These are phyloP conservation scores for Drosophila buzzatii DNA, from an alignment of 2,888 invertebrate genomes.

Conservation along the genomic window DNA sequence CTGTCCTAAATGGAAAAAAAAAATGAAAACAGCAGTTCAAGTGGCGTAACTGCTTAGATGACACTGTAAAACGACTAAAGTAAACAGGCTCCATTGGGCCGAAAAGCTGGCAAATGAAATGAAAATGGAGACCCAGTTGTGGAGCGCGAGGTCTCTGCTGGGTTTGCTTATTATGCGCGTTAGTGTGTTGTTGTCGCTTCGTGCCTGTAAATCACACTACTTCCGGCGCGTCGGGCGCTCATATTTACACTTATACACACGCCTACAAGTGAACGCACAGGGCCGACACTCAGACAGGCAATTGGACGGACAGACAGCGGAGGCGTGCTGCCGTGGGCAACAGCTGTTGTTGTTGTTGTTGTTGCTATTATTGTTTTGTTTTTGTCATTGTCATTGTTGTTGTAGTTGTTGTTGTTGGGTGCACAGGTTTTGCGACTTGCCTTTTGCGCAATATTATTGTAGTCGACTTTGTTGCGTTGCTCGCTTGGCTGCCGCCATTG, in stretches of 20 bases:
- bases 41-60: conserved; percentile 57
- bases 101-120: conserved; percentile 13
- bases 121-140: conserved; percentile 7
- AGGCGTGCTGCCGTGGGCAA: conserved; percentile 50
- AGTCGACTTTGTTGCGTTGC: conserved; percentile 52
- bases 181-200: conserved; percentile 30
- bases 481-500: conserved; percentile 49
- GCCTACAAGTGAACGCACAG: conserved; percentile 29
- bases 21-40: conserved; percentile 31
- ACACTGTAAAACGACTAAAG: conserved; percentile 57
- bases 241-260: conserved; percentile 42
- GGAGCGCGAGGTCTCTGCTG: conserved; percentile 21
- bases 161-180: conserved; percentile 67
- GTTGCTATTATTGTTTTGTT: conserved; percentile 6
- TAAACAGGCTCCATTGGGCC: conserved; percentile 30
- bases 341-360: conserved; percentile 21
- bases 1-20: conserved; percentile 19
- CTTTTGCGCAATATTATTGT: conserved; percentile 68
- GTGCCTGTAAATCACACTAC: conserved; percentile 78
- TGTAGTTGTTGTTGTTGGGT: conserved; percentile 48
- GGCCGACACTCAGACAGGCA: conserved; percentile 28
- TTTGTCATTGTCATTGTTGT: conserved; percentile 37
- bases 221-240: conserved; percentile 62
- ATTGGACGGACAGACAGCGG: conserved; percentile 17
- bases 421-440: conserved; percentile 47